Evolutionary conservation across 2,113 vertebrate genomes (phyloP), one percentile per base, ranked within the genome.

Genomic region (Uria aalge): DNA sequence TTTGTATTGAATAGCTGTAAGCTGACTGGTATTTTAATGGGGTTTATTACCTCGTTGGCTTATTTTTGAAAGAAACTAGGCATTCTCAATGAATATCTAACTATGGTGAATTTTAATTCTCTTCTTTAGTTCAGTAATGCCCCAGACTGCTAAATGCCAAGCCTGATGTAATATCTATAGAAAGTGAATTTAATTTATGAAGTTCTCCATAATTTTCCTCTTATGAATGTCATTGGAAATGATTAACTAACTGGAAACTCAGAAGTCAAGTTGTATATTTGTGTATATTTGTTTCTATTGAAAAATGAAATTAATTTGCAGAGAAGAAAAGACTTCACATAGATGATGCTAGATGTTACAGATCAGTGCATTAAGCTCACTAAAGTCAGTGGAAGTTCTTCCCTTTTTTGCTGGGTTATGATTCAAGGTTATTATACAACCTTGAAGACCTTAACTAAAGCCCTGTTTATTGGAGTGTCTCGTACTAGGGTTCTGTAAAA

Each of bases 161-260:
- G 29, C 26, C 56, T 90, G 56, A 85, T 78, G 20, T 59, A 72
- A 32, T 75, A 56, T 74, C 56, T 81, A 17, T 41, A 89, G 73
- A 87, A 77, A 29, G 68, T 57, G 38, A 86, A 89, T 62, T 60
- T 90, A 75, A 95, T 94, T 88, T 94, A 72, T 92, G 30, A 93
- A 93, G 66, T 83, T 97, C 60, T 92, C 57, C 45, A 47, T 72
- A 59, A 78, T 75, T 91, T 94, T 71, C 32, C 66, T 85, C 78
- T 72, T 76, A n/a, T 85, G 71, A 72, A 73, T 88, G 62, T 88
- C 74, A 92, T 2, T 85, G 78, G 74, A 94, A 90, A 82, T 88
- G 6, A 94, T 94, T 91, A 97, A 96, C 78, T 87, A 92, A 75
- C 75, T 88, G 67, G 71, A 85, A 96, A 83, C 72, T 90, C 56